Evolutionary conservation across 2,113 vertebrate genomes (phyloP).

Genomic region (Syrmaticus mikado): DNA sequence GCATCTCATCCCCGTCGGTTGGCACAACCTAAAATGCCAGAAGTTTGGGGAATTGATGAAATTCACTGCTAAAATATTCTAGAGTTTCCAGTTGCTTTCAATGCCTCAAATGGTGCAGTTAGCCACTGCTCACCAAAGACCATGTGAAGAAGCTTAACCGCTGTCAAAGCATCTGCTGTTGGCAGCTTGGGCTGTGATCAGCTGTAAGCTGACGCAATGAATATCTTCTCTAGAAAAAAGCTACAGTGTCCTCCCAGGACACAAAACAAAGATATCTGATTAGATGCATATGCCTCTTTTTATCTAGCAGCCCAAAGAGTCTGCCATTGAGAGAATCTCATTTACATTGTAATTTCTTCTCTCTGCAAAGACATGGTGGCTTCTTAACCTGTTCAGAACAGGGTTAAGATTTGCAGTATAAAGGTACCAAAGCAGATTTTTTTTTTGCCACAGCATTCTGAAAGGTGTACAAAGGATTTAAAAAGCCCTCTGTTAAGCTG

Average conservation of each 20-base stretch:
- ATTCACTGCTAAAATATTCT: slow-evolving; percentile 58
- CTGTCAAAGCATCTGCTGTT: slow-evolving; percentile 14
- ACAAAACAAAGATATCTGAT: background rate
- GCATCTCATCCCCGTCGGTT: slow-evolving; percentile 13
- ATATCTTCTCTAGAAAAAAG: background rate
- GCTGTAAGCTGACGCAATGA: background rate
- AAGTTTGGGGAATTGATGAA: slow-evolving; percentile 32
- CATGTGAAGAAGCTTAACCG: background rate
- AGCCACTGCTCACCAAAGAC: slow-evolving; percentile 4
- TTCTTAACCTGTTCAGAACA: background rate
- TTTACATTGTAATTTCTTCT: background rate
- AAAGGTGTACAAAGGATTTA: background rate
- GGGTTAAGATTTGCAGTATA: background rate
- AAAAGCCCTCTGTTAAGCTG: background rate
- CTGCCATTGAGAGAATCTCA: background rate
- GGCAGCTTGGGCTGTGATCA: background rate
- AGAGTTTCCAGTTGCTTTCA: background rate
- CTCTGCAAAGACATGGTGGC: background rate
- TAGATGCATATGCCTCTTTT: background rate
- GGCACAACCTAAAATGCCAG: slow-evolving; percentile 52
- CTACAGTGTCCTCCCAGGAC: background rate
- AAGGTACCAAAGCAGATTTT: background rate
- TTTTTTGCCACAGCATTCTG: background rate
- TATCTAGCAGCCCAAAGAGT: background rate
- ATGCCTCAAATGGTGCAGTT: background rate